Percentiles rank a stretch among this genome's conserved stretches.
Evolutionary conservation across 2,797 vertebrate genomes (phyloP).

Genomic region (Coreius guichenoti): DNA sequence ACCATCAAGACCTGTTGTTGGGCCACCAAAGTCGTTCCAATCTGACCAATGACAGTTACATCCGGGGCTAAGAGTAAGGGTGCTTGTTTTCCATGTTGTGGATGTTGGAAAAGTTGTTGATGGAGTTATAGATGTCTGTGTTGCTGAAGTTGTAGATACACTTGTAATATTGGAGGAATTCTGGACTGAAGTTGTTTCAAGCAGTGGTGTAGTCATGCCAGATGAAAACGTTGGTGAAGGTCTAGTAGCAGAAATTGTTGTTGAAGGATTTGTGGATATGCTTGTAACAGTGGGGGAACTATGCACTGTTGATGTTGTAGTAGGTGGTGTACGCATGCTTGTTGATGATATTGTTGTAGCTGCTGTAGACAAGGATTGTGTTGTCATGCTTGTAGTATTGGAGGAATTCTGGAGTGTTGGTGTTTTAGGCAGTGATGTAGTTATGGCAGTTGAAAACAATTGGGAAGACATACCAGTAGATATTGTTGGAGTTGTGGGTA

Average conservation of each 20-base stretch:
- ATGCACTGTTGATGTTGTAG: background rate
- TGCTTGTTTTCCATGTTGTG: background rate
- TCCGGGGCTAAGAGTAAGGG: background rate
- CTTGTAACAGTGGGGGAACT: background rate
- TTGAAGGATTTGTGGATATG: background rate
- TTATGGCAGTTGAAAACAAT: background rate
- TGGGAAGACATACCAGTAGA: no score
- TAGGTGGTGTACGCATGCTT: background rate
- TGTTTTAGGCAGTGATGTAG: background rate
- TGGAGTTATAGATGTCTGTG: background rate
- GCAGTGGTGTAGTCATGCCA: background rate
- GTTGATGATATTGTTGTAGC: background rate
- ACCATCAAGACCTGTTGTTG: slow-evolving; percentile 26
- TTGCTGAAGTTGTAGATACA: background rate
- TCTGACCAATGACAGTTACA: slow-evolving; percentile 12
- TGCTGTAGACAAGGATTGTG: background rate
- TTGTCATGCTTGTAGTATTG: background rate
- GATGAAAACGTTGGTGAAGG: background rate
- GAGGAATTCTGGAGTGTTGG: background rate
- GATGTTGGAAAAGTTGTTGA: background rate
- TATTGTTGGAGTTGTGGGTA: background rate
- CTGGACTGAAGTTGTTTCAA: background rate
- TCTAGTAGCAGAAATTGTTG: background rate
- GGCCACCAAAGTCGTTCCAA: slow-evolving; percentile 46
- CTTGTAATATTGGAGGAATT: background rate